phyloP scores from a whole-genome alignment of 2,888 invertebrate species.

The Griposia aprilina region DNA sequence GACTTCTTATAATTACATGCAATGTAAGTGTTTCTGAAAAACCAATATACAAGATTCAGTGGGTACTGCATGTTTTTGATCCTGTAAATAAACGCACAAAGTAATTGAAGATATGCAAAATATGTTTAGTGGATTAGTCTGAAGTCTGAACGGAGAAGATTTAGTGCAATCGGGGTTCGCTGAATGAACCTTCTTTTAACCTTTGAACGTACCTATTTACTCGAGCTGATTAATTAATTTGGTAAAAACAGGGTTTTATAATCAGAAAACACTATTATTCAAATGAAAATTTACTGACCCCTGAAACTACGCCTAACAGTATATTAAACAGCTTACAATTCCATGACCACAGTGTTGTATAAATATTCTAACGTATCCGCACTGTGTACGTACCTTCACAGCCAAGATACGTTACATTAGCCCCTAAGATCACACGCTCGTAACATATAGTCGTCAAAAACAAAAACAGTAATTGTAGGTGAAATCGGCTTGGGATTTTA shows the following conservation, averaged over 20 bases:
- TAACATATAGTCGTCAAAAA: not conserved
- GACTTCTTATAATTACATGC: not conserved
- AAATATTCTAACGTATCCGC: not conserved
- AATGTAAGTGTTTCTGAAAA: not conserved
- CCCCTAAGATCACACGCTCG: not conserved
- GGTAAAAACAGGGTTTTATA: not conserved
- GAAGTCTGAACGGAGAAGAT: conserved; percentile 7
- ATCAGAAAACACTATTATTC: not conserved
- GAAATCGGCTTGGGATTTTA: not conserved
- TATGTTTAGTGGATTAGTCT: not conserved
- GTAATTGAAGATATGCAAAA: conserved; percentile 13
- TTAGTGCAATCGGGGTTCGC: not conserved
- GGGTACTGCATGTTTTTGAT: too few relatives aligned
- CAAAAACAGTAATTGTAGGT: not conserved
- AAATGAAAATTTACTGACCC: not conserved
- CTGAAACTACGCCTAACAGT: not conserved
- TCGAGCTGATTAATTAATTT: conserved; percentile 23
- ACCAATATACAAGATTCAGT: not conserved
- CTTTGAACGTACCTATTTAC: not conserved
- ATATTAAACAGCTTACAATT: not conserved
- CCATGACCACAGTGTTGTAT: not conserved
- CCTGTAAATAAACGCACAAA: conserved; percentile 10
- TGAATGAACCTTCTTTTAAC: conserved; percentile 1
- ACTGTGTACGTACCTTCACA: not conserved
- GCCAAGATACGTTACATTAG: not conserved